These are phyloP conservation scores for Trichosurus vulpecula DNA, from an alignment of 2,797 vertebrate species.

Conservation along the genomic window DNA sequence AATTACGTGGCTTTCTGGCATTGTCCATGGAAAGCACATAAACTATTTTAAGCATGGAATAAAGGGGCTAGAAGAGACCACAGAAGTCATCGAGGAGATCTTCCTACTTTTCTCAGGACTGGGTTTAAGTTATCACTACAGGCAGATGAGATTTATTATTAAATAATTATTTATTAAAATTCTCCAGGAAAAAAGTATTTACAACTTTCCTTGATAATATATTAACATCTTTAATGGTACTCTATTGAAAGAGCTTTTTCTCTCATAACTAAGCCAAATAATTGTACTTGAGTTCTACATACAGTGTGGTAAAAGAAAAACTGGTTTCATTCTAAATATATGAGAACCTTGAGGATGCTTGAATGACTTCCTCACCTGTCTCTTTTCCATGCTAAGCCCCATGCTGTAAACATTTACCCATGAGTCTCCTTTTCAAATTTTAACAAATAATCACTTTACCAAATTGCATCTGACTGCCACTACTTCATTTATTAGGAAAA, in stretches of 20 bases:
- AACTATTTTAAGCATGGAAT: constrained; percentile 12
- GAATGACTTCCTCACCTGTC: background rate
- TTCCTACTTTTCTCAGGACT: background rate
- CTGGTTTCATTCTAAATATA: background rate
- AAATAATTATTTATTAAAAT: too few species aligned
- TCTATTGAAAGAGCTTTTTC: background rate
- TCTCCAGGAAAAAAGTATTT: background rate
- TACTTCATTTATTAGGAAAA: background rate
- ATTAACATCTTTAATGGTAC: background rate
- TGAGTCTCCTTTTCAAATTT: background rate
- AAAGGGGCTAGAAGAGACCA: background rate
- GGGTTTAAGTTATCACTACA: background rate
- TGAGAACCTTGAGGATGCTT: background rate
- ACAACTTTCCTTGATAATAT: background rate
- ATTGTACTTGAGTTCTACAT: background rate
- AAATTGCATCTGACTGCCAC: background rate
- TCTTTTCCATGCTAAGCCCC: background rate
- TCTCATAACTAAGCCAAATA: background rate
- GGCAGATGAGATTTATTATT: too few species aligned
- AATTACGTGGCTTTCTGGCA: constrained; percentile 44
- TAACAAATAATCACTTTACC: background rate
- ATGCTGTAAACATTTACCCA: background rate
- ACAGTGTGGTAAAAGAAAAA: background rate
- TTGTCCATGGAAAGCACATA: constrained; percentile 23
- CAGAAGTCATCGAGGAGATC: background rate